Evolutionary conservation across 2,888 invertebrate species (phyloP), one percentile per base, ranked within the genome.

Genomic region (Helicoverpa assulta): DNA sequence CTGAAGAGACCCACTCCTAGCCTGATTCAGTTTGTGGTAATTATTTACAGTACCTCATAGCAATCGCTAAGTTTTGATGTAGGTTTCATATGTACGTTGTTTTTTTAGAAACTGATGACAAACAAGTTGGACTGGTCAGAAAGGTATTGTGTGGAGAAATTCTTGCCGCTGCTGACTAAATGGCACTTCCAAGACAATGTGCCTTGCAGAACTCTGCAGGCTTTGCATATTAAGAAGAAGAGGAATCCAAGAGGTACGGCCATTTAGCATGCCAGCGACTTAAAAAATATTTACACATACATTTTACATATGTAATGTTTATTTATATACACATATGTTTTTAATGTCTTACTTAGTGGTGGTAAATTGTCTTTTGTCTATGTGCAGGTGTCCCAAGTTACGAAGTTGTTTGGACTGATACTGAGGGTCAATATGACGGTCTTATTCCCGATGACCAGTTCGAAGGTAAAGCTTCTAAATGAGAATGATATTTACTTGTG

Each of bases 61-160:
- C 5, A 1, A 47, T n/a, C 47, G 16, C 47, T n/a, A n/a, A 6
- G 1, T n/a, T n/a, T 47, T n/a, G 14, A 16, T 47, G 7, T 3
- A n/a, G 16, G 12, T 60, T 16, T 29, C 8, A 29, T 14, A 50
- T 6, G 14, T 19, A 3, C 10, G 3, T 14, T 0, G 21, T 64
- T 0, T 14, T 77, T 64, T 91, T 86, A 97, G 97, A 96, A 96
- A 90, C 96, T 98, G 78, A 96, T 98, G 92, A 95, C 95, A 0
- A 94, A 93, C 69, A 96, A 97, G 83, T 89, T 98, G 62, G 96
- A 96, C 77, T 98, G 98, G 98, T 96, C 97, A 3, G 97, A 97
- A 85, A 95, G 97, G 40, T 98, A 98, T 88, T 96, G 97, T 51
- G 97, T 98, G 76, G 97, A 97, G 84, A 98, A 98, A 89, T 97